Percentiles rank a stretch among this genome's conserved stretches.
These are phyloP conservation scores for Drosophila testacea DNA, from an alignment of 2,888 invertebrate genomes.

Conservation along the genomic window DNA sequence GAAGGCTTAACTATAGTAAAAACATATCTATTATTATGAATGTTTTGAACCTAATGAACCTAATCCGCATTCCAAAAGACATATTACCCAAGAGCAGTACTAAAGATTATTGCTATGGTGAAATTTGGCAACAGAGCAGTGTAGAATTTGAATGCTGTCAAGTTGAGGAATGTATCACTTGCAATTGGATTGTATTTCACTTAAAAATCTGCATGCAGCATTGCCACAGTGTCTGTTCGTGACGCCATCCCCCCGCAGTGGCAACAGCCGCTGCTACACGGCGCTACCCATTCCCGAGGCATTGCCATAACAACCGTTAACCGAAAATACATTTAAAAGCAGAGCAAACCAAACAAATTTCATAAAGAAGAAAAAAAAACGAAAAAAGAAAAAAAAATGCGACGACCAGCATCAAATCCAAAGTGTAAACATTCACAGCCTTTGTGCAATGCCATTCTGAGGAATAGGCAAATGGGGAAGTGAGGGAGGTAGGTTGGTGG, in stretches of 20 bases:
- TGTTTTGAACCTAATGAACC: too few relatives aligned
- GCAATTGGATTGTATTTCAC: conserved; percentile 48
- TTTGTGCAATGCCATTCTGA: conserved; percentile 51
- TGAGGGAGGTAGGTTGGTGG: background rate
- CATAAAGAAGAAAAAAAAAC: conserved; percentile 42
- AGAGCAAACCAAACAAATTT: conserved; percentile 68
- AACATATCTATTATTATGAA: too few relatives aligned
- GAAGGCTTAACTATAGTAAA: too few relatives aligned
- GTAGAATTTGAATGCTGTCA: conserved; percentile 13
- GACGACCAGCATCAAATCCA: conserved; percentile 76
- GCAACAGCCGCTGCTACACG: conserved; percentile 72
- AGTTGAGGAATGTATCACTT: conserved; percentile 19
- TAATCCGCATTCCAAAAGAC: too few relatives aligned
- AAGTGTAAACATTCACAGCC: conserved; percentile 82
- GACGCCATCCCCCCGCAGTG: conserved; percentile 30
- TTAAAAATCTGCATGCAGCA: conserved; percentile 48
- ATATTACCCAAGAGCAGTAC: background rate
- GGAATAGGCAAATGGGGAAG: conserved; percentile 31
- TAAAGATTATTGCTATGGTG: background rate
- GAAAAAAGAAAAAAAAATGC: conserved; percentile 46
- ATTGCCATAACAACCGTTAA: conserved; percentile 79
- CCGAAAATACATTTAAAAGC: conserved; percentile 76
- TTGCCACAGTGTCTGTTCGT: conserved; percentile 4
- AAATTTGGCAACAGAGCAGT: conserved; percentile 20
- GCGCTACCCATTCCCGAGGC: conserved; percentile 18